Percentiles rank a stretch among this genome's conserved stretches.
Conservation (phyloP, 2,113 vertebrate species). For the Lagenorhynchus albirostris region DNA sequence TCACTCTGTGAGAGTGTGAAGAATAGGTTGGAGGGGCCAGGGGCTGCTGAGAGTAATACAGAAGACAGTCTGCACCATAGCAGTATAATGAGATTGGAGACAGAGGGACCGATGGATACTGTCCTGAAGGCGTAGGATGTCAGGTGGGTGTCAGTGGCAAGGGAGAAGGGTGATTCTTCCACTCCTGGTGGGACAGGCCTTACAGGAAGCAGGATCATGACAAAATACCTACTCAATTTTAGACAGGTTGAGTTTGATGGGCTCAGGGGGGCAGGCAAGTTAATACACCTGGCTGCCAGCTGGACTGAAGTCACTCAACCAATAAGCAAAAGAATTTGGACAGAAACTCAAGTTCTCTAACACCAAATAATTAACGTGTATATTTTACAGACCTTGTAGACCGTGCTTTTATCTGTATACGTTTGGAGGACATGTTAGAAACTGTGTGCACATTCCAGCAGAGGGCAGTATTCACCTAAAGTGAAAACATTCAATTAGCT, state of each 20-base stretch:
- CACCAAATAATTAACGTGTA: neutral
- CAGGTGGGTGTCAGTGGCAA: neutral
- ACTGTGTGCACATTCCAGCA: slow-evolving; percentile 48
- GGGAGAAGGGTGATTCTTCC: neutral
- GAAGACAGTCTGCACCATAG: neutral
- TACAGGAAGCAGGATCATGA: neutral
- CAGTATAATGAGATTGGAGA: neutral
- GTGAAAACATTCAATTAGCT: neutral
- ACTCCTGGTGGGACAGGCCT: neutral
- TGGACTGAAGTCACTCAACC: neutral
- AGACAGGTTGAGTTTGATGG: neutral
- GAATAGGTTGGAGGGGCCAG: neutral
- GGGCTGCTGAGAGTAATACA: neutral
- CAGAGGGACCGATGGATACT: neutral
- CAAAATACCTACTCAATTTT: neutral
- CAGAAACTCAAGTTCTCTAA: neutral
- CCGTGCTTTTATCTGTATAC: neutral
- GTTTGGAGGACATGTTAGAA: neutral
- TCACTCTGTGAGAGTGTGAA: neutral
- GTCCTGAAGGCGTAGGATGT: neutral
- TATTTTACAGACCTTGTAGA: neutral
- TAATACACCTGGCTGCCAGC: neutral
- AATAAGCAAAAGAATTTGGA: neutral
- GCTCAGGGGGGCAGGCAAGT: neutral
- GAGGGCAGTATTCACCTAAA: slow-evolving; percentile 74